Conservation (phyloP, 1,140 invertebrate genomes). For the Pseudomyrmex pallidus region DNA sequence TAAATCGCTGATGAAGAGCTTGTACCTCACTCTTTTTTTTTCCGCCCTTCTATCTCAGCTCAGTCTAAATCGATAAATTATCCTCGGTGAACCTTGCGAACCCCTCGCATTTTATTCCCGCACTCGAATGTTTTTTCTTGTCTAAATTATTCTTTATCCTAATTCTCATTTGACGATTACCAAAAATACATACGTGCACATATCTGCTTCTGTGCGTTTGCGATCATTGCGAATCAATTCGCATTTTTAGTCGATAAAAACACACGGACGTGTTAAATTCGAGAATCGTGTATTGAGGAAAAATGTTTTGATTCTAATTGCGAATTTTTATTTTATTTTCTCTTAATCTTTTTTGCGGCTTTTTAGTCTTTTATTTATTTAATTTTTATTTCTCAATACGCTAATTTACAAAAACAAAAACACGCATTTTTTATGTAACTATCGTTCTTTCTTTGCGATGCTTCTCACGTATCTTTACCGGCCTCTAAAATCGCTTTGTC, state of each 20-base stretch:
- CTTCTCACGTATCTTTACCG: neutral
- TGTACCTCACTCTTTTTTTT: slow-evolving; percentile 67
- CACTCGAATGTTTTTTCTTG: neutral
- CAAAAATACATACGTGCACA: neutral
- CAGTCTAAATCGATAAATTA: slow-evolving; percentile 69
- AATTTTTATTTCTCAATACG: too few species aligned
- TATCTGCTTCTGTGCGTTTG: neutral
- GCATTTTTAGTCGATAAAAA: neutral
- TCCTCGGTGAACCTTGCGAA: slow-evolving; percentile 45
- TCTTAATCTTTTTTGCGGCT: too few species aligned
- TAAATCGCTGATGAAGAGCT: slow-evolving; percentile 84
- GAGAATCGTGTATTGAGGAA: neutral
- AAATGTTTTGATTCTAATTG: too few species aligned
- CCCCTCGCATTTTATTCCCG: slow-evolving; percentile 36
- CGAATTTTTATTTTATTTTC: too few species aligned
- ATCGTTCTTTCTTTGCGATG: slow-evolving; percentile 1
- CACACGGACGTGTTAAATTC: neutral
- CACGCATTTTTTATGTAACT: neutral
- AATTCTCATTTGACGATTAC: neutral
- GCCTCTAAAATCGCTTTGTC: slow-evolving; percentile 41
- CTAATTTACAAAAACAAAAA: too few species aligned
- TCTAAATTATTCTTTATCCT: neutral
- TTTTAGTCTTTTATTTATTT: too few species aligned
- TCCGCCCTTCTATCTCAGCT: slow-evolving; percentile 47
- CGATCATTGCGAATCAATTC: neutral